A percentile compares a stretch with the other conserved stretches of the same genome.
Evolutionary conservation across 2,888 invertebrate genomes (phyloP).

Genomic region (Gymnoscelis rufifasciata): DNA sequence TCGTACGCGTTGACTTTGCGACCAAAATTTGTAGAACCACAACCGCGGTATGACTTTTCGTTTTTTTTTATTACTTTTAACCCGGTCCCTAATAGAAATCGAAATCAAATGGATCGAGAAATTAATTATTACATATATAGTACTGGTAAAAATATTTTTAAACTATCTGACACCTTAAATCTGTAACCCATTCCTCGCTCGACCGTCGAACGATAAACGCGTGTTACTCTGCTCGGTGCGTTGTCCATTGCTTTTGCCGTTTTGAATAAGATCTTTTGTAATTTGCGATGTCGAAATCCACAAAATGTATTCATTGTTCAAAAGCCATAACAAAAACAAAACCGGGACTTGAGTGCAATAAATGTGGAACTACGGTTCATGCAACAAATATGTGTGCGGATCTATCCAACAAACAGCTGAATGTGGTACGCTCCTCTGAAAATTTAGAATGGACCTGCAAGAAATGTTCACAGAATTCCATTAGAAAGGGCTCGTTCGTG

Average conservation of each 20-base stretch:
- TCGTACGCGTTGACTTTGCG: slow-evolving; percentile 10
- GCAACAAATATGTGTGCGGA: not conserved
- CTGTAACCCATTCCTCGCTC: not conserved
- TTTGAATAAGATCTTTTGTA: no score
- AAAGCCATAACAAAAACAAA: not conserved
- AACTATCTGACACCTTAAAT: no score
- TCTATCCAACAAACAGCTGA: not conserved
- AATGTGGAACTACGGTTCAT: not conserved
- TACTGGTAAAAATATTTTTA: no score
- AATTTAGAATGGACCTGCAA: not conserved
- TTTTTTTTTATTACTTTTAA: no score
- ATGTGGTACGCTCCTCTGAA: not conserved
- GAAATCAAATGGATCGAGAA: no score
- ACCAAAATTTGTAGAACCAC: slow-evolving; percentile 18
- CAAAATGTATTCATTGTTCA: not conserved
- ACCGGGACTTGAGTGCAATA: not conserved
- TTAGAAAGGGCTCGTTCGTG: not conserved
- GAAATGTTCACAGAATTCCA: not conserved
- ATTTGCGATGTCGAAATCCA: not conserved
- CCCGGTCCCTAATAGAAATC: no score
- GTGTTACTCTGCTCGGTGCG: not conserved
- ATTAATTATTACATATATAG: no score
- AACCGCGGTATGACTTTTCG: no score
- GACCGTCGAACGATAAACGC: not conserved
- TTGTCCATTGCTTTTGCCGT: no score